Evolutionary conservation across 2,797 vertebrate genomes (phyloP).

Genomic region (Mionectes olivaceus): DNA sequence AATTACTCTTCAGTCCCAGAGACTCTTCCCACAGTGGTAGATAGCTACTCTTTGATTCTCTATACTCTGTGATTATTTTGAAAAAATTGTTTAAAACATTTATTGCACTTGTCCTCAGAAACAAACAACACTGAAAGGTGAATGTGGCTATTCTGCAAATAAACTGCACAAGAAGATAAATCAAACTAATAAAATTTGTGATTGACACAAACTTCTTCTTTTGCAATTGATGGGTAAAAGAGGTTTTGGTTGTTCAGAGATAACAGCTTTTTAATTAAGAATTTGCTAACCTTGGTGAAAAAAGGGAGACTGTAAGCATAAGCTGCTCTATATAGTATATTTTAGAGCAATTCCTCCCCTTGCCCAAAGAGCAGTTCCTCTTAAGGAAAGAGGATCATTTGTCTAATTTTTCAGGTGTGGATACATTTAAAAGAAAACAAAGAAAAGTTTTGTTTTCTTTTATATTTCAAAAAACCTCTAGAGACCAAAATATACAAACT

Average conservation of each 20-base stretch:
- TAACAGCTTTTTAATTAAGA: not conserved
- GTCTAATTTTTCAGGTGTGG: constrained; percentile 43
- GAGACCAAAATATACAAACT: constrained; percentile 41
- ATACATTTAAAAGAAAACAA: constrained; percentile 2
- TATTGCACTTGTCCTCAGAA: not conserved
- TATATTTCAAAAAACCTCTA: constrained; percentile 16
- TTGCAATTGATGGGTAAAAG: not conserved
- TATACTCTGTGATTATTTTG: not conserved
- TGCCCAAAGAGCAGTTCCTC: not conserved
- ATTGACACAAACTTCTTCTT: not conserved
- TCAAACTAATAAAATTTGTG: not conserved
- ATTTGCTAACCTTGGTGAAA: not conserved
- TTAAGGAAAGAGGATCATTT: not conserved
- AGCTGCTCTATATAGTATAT: not conserved
- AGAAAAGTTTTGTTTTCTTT: constrained; percentile 36
- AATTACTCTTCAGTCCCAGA: not conserved
- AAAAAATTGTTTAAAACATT: not conserved
- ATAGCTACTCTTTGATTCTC: not conserved
- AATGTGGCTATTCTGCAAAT: not conserved
- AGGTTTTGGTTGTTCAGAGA: not conserved
- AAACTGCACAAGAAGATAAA: not conserved
- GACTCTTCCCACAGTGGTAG: not conserved
- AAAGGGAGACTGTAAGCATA: not conserved
- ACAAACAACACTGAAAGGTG: not conserved
- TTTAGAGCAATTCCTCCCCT: not conserved